phyloP scores from a whole-genome alignment of 2,797 vertebrate genomes.

The Antrozous pallidus region DNA sequence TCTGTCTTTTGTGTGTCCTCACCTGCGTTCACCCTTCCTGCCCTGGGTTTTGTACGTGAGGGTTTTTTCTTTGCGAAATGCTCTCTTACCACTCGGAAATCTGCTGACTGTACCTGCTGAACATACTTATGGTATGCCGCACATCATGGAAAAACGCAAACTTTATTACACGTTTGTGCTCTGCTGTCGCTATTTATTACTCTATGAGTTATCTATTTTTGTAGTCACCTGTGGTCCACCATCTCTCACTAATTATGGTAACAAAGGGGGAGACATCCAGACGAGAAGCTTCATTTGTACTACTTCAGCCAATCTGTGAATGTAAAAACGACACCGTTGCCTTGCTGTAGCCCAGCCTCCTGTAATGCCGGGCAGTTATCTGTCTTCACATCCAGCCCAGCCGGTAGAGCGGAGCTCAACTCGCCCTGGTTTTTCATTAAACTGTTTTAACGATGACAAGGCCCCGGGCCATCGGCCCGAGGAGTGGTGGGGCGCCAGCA shows the following conservation, averaged over 20 bases:
- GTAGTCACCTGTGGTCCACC: slow-evolving; percentile 47
- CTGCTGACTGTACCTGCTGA: slow-evolving; percentile 45
- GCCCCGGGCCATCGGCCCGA: background rate
- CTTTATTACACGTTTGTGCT: slow-evolving; percentile 61
- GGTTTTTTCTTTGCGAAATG: slow-evolving; percentile 51
- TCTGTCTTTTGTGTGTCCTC: slow-evolving; percentile 49
- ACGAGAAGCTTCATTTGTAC: background rate
- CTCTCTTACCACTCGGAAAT: slow-evolving; percentile 21
- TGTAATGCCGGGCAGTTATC: background rate
- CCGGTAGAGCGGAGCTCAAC: background rate
- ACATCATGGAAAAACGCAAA: slow-evolving; percentile 36
- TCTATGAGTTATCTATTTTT: slow-evolving; percentile 60
- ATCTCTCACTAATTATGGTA: slow-evolving; percentile 33
- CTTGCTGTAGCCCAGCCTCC: slow-evolving; percentile 1
- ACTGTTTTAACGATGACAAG: background rate
- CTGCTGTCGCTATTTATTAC: slow-evolving; percentile 37
- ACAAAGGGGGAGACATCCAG: background rate
- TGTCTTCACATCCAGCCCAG: background rate
- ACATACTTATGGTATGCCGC: background rate
- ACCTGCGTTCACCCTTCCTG: background rate
- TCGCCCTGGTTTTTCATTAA: background rate
- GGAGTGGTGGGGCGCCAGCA: background rate
- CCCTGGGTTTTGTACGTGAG: slow-evolving; percentile 44
- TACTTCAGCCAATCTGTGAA: slow-evolving; percentile 49
- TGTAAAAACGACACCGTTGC: slow-evolving; percentile 58